A percentile compares a stretch with the other conserved stretches of the same genome.
These are phyloP conservation scores for Phalacrocorax pelagicus DNA, from an alignment of 2,113 vertebrate species.

Conservation along the genomic window DNA sequence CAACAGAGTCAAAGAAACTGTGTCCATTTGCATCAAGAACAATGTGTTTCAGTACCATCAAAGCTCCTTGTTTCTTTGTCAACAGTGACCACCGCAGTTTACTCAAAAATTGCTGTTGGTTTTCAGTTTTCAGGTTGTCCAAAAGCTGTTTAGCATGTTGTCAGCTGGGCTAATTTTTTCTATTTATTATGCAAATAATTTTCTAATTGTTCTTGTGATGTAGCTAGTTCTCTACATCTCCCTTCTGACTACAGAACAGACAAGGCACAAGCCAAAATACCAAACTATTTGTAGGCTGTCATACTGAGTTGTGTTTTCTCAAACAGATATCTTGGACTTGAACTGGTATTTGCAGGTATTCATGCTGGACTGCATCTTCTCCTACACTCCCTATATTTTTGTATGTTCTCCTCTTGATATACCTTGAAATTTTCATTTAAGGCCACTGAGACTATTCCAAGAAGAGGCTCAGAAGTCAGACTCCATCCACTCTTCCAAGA, in stretches of 20 bases:
- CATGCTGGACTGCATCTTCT: neutral
- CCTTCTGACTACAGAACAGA: neutral
- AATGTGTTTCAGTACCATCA: neutral
- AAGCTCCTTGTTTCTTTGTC: neutral
- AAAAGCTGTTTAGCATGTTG: neutral
- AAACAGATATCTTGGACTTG: neutral
- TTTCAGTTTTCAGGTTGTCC: neutral
- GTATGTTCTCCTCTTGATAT: neutral
- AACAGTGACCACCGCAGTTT: neutral
- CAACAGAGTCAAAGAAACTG: neutral
- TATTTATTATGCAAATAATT: neutral
- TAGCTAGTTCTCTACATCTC: neutral
- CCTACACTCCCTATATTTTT: neutral
- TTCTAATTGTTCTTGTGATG: neutral
- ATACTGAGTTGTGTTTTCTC: neutral
- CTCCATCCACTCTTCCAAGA: neutral
- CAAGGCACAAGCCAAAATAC: neutral
- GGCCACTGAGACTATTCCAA: neutral
- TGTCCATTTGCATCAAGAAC: neutral
- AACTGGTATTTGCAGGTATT: neutral
- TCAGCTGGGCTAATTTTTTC: neutral
- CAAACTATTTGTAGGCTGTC: neutral
- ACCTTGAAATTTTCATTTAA: neutral
- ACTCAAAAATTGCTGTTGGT: neutral
- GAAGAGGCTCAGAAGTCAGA: neutral